A percentile compares a stretch with the other conserved stretches of the same genome.
These are phyloP conservation scores for Torymus texanus DNA, from an alignment of 2,888 invertebrate species.

Conservation along the genomic window DNA sequence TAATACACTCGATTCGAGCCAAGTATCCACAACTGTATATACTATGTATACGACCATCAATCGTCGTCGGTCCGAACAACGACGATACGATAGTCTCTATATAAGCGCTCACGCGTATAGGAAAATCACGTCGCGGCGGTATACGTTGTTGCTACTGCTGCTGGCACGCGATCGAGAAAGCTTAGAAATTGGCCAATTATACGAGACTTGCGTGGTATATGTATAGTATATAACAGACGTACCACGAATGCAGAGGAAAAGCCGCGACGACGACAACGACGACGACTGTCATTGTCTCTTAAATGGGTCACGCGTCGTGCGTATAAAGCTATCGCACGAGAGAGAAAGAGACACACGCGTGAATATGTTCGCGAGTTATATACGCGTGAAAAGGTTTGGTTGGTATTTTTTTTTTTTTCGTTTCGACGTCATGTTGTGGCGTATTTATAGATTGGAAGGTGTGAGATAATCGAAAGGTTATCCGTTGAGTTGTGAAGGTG, in stretches of 20 bases:
- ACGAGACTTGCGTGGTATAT: not conserved
- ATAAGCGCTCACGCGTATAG: constrained; percentile 4
- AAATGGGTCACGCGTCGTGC: constrained; percentile 28
- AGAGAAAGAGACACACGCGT: too few species aligned
- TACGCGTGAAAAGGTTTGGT: too few species aligned
- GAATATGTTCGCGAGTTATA: too few species aligned
- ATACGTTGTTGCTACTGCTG: too few species aligned
- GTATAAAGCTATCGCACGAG: too few species aligned
- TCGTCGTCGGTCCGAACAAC: too few species aligned
- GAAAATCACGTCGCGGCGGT: constrained; percentile 39
- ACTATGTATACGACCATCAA: too few species aligned
- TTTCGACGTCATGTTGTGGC: not conserved
- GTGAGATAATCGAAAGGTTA: not conserved
- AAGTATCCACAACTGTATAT: too few species aligned
- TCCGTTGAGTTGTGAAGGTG: too few species aligned
- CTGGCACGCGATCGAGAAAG: constrained; percentile 45
- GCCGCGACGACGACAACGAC: constrained; percentile 9
- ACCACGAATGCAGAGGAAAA: not conserved
- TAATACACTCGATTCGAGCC: too few species aligned
- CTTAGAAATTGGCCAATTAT: constrained; percentile 55
- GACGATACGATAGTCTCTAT: too few species aligned
- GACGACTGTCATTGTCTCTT: constrained; percentile 18
- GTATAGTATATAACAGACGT: not conserved
- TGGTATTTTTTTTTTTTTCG: not conserved
- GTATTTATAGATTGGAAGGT: not conserved